Conservation (phyloP, 2,888 invertebrate species). For the Sylvicola fuscatus region DNA sequence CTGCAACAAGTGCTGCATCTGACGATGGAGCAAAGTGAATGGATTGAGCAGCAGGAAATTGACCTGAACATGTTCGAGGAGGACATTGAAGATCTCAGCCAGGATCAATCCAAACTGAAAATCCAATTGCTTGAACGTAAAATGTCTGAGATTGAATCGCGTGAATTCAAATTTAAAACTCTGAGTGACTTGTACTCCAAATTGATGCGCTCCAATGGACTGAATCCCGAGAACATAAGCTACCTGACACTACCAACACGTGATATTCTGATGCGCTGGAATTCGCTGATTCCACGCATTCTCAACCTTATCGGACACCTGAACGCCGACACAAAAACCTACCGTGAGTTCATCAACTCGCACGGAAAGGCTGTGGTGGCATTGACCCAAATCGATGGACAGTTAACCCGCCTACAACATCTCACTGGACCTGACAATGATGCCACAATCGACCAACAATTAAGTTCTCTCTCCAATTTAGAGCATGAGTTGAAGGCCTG, state of each 20-base stretch:
- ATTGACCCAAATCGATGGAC: slow-evolving; percentile 48
- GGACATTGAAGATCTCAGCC: slow-evolving; percentile 30
- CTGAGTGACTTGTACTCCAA: slow-evolving; percentile 50
- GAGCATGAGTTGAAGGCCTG: slow-evolving; percentile 34
- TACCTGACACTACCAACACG: slow-evolving; percentile 38
- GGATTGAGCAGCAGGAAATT: slow-evolving; percentile 41
- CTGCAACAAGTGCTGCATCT: slow-evolving; percentile 34
- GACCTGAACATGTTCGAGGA: slow-evolving; percentile 37
- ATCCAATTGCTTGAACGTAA: slow-evolving; percentile 33
- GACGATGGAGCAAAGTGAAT: slow-evolving; percentile 34
- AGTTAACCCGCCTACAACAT: slow-evolving; percentile 46
- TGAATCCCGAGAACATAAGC: slow-evolving; percentile 47
- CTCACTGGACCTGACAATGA: slow-evolving; percentile 27
- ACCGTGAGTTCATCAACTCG: slow-evolving; percentile 45
- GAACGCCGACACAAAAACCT: slow-evolving; percentile 34
- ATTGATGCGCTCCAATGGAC: slow-evolving; percentile 39
- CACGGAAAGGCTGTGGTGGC: slow-evolving; percentile 51
- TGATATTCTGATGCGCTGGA: slow-evolving; percentile 39
- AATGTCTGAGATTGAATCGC: slow-evolving; percentile 32
- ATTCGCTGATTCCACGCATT: slow-evolving; percentile 36
- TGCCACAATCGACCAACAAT: slow-evolving; percentile 14
- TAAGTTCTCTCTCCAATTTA: slow-evolving; percentile 14
- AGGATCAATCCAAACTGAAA: slow-evolving; percentile 30
- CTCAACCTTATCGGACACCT: slow-evolving; percentile 34
- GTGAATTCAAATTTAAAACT: slow-evolving; percentile 32